phyloP scores from a whole-genome alignment of 1,140 invertebrate species.

The Conus betulinus region DNA sequence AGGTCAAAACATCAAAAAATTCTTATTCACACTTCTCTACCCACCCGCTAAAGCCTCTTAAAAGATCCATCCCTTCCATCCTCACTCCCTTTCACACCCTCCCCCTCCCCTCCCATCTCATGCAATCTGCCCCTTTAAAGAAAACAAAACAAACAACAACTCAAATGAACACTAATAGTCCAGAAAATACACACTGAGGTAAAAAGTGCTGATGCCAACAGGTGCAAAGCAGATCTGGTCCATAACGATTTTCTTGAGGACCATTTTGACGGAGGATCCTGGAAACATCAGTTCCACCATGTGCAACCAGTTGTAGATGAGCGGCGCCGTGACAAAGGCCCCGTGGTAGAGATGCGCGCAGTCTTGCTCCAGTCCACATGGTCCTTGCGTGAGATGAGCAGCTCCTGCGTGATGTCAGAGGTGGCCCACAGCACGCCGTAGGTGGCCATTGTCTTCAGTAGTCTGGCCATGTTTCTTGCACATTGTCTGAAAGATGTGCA shows the following conservation, averaged over 20 bases:
- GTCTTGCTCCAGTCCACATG: constrained; percentile 46
- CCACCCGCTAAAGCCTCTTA: no score
- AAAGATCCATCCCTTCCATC: no score
- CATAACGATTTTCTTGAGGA: constrained; percentile 30
- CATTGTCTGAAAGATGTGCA: no score
- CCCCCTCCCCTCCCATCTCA: no score
- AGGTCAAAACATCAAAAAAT: no score
- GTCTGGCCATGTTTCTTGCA: constrained; percentile 24
- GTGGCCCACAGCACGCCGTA: constrained; percentile 51
- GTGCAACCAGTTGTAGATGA: constrained; percentile 50
- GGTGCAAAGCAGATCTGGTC: constrained; percentile 51
- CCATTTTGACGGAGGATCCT: constrained; percentile 38
- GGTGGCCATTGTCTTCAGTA: constrained; percentile 50
- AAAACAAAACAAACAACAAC: no score
- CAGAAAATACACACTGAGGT: constrained; percentile 37
- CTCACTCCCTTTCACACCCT: no score
- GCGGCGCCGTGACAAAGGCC: constrained; percentile 46
- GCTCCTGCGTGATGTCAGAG: constrained; percentile 51
- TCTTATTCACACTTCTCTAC: no score
- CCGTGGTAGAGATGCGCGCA: constrained; percentile 42
- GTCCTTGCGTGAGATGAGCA: constrained; percentile 46
- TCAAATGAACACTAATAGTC: not conserved
- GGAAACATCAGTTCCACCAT: constrained; percentile 49
- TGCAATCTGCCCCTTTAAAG: no score
- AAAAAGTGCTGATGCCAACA: constrained; percentile 50